Evolutionary conservation across 1,140 invertebrate genomes (phyloP).

Genomic region (Bombus terrestris): DNA sequence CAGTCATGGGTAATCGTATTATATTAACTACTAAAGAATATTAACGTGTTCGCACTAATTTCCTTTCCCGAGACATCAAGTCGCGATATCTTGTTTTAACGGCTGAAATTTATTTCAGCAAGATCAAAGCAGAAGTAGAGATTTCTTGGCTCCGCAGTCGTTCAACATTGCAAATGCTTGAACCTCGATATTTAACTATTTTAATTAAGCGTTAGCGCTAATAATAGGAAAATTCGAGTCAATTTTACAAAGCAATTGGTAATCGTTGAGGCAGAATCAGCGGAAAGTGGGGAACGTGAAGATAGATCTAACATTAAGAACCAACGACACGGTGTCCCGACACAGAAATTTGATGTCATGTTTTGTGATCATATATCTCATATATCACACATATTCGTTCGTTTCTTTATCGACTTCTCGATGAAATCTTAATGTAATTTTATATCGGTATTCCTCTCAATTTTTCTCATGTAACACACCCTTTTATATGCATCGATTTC

Average conservation of each 20-base stretch:
- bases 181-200: not conserved
- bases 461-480: not conserved
- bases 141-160: not conserved
- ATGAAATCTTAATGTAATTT: not conserved
- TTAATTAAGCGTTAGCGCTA: not conserved
- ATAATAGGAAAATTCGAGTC: not conserved
- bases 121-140: not conserved
- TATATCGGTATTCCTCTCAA: too few species aligned
- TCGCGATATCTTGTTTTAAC: not conserved
- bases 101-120: too few species aligned
- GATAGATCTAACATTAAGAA: not conserved
- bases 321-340: slow-evolving; percentile 8
- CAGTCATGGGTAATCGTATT: not conserved
- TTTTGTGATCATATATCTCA: not conserved
- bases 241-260: not conserved
- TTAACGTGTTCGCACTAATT: not conserved
- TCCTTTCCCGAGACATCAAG: not conserved
- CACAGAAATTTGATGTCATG: not conserved
- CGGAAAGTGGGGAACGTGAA: not conserved
- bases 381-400: not conserved
- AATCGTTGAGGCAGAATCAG: not conserved
- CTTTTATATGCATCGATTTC: not conserved
- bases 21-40: not conserved
- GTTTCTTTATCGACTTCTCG: not conserved
- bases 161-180: not conserved